These are phyloP conservation scores for Phoeniculus purpureus DNA, from an alignment of 2,797 vertebrate genomes.

Conservation along the genomic window DNA sequence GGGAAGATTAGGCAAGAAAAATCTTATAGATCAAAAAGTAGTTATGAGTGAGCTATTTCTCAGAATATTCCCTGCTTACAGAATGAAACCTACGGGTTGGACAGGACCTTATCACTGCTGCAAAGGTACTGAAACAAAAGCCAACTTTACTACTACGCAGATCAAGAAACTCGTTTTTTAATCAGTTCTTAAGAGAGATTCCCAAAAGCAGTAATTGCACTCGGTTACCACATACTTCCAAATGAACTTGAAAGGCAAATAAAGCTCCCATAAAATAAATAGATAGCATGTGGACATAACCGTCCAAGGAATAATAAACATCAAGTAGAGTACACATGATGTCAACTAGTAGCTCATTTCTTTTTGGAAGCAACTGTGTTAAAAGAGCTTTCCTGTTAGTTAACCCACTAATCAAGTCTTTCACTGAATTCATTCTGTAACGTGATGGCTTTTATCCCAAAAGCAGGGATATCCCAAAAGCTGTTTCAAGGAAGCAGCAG, in stretches of 20 bases:
- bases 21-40: background rate
- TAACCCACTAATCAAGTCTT: background rate
- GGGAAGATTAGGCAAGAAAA: background rate
- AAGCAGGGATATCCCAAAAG: background rate
- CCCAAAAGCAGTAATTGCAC: background rate
- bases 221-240: background rate
- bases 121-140: background rate
- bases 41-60: background rate
- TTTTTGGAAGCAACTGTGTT: background rate
- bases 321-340: background rate
- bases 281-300: background rate
- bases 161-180: conserved; percentile 12
- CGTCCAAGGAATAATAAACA: background rate
- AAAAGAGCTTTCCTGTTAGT: background rate
- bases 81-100: background rate
- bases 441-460: background rate
- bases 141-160: background rate
- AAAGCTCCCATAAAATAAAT: background rate
- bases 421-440: background rate
- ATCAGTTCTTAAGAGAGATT: background rate
- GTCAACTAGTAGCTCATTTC: background rate
- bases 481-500: background rate
- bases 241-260: background rate
- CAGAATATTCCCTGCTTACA: background rate
- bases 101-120: background rate